Conservation (phyloP, 2,888 invertebrate genomes). For the Nemapogon koenigi region DNA sequence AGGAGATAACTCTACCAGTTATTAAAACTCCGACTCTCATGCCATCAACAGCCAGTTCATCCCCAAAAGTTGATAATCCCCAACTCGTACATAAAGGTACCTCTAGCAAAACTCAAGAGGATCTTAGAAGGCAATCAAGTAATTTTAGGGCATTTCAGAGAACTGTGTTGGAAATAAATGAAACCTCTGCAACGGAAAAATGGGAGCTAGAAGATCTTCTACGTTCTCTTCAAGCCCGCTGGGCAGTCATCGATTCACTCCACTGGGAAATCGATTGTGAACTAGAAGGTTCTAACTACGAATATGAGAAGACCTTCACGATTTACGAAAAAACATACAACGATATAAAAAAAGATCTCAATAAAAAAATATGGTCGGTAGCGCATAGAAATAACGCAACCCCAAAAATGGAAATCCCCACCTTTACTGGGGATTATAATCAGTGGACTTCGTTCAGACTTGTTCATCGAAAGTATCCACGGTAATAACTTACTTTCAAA, state of each 20-base stretch:
- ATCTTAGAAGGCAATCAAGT: no score
- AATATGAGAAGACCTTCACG: neutral
- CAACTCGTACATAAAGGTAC: no score
- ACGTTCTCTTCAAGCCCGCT: neutral
- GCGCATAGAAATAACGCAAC: slow-evolving; percentile 10
- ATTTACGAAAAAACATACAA: neutral
- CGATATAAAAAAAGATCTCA: no score
- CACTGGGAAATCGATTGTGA: slow-evolving; percentile 1
- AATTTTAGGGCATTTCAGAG: neutral
- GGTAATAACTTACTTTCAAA: slow-evolving; percentile 15
- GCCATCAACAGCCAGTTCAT: no score
- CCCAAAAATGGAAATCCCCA: slow-evolving; percentile 15
- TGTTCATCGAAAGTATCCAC: slow-evolving; percentile 19
- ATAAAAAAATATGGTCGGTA: slow-evolving; percentile 6
- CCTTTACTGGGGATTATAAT: slow-evolving; percentile 16
- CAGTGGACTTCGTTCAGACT: slow-evolving; percentile 17
- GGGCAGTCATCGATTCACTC: neutral
- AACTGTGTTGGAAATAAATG: neutral
- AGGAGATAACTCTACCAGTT: no score
- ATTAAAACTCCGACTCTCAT: no score
- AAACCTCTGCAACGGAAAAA: no score
- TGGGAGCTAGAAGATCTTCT: neutral
- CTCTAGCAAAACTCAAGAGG: no score
- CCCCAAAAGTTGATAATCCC: no score
- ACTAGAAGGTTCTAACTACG: neutral